Evolutionary conservation across 2,113 vertebrate genomes (phyloP), one percentile per base, ranked within the genome.

Genomic region (Hassar affinis): DNA sequence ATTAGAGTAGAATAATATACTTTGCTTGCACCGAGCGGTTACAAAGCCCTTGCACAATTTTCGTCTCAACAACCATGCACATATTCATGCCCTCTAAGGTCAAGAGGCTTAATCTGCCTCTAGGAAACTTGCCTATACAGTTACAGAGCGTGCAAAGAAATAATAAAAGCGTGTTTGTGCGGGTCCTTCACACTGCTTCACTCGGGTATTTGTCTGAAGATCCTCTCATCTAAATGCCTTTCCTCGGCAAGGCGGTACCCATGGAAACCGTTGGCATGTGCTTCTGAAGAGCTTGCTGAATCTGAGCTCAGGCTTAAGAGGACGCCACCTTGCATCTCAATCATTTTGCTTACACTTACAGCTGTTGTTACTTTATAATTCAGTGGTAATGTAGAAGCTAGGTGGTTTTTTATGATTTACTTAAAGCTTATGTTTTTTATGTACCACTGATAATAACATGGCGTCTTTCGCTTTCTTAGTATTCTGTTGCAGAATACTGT

Each of bases 191-290:
- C 74, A 11, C 76, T 27, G 76, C 52, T 14, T 59, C 54, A 78
- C 54, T 78, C 35, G 2, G 61, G 72, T 25, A 62, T 78, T 59
- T 59, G 33, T 42, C 56, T 78, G 35, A 78, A 45, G 52, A 61
- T 15, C 54, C 49, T 57, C 75, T 78, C 22, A 59, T 59, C 6
- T 22, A 59, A 45, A 78, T 61, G 56, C 56, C 35, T 78, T 78
- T 78, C 76, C 62, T 54, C 22, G 15, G 68, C 76, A 79, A 82
- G 86, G 66, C 84, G 57, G 83, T 87, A 79, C 59, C 69, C 83
- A 87, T 85, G 86, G 86, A 85, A 87, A 87, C 86, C n/a, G 81
- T 68, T 68, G 59, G 79, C 84, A 30, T 82, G 72, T 75, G 71
- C 72, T 54, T 78, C 80, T 80, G 57, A 74, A 85, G 66, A 83